These are phyloP conservation scores for Tipula lateralis DNA, from an alignment of 2,888 invertebrate genomes.

Conservation along the genomic window DNA sequence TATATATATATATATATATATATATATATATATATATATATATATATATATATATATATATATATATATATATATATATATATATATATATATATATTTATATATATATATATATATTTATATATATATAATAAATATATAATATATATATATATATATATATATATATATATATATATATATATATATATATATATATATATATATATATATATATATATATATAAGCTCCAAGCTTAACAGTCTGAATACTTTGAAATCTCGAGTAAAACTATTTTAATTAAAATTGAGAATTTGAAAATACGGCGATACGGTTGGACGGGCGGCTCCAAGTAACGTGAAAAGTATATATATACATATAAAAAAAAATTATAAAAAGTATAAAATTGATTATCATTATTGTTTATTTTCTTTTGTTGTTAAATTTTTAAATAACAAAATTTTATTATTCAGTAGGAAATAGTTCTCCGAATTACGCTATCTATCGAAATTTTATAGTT, in stretches of 20 bases:
- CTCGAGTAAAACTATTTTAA: slow-evolving; percentile 43
- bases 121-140: too few relatives aligned
- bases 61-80: background rate
- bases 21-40: too few relatives aligned
- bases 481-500: background rate
- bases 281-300: slow-evolving; percentile 32
- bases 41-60: background rate
- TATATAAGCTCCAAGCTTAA: slow-evolving; percentile 35
- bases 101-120: background rate
- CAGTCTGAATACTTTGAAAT: slow-evolving; percentile 45
- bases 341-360: background rate
- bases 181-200: slow-evolving; percentile 5
- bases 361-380: background rate
- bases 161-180: background rate
- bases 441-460: background rate
- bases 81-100: background rate
- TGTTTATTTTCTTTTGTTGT: slow-evolving; percentile 2
- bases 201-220: background rate
- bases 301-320: slow-evolving; percentile 36
- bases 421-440: background rate
- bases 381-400: slow-evolving; percentile 3
- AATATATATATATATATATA: background rate
- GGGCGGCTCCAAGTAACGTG: slow-evolving; percentile 30
- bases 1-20: background rate
- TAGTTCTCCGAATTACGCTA: background rate